Conservation (phyloP, 1,140 invertebrate species). For the Pomacea maculata region DNA sequence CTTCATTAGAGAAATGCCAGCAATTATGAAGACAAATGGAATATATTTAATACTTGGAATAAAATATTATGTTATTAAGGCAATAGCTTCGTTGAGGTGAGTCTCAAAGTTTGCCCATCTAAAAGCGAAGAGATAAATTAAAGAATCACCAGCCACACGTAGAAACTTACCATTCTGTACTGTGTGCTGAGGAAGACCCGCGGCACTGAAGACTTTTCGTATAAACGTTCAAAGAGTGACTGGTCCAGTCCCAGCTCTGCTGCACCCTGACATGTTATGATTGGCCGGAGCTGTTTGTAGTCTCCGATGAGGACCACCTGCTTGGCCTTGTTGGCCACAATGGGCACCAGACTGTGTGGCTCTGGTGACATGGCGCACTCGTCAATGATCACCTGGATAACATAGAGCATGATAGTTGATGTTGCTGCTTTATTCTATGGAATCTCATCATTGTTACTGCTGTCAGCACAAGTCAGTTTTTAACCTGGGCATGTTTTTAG, state of each 20-base stretch:
- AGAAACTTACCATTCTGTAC: slow-evolving; percentile 47
- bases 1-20: background rate
- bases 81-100: background rate
- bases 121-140: background rate
- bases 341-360: slow-evolving; percentile 43
- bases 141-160: too few relatives aligned
- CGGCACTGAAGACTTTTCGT: slow-evolving; percentile 4
- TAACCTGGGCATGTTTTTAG: too few relatives aligned
- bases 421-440: too few relatives aligned
- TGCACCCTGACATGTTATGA: slow-evolving; percentile 34
- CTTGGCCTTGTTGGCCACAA: slow-evolving; percentile 27
- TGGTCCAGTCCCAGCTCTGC: slow-evolving; percentile 38
- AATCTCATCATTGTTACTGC: too few relatives aligned
- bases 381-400: slow-evolving; percentile 51
- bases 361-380: slow-evolving; percentile 52
- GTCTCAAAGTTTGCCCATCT: background rate
- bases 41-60: background rate
- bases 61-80: background rate
- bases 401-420: background rate
- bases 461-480: too few relatives aligned
- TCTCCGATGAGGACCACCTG: slow-evolving; percentile 53
- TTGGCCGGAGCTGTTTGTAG: slow-evolving; percentile 47
- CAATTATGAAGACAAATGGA: background rate
- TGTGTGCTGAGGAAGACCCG: slow-evolving; percentile 32
- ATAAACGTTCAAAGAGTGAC: slow-evolving; percentile 49